phyloP scores from a whole-genome alignment of 2,797 vertebrate species.

The Halcyon badia region DNA sequence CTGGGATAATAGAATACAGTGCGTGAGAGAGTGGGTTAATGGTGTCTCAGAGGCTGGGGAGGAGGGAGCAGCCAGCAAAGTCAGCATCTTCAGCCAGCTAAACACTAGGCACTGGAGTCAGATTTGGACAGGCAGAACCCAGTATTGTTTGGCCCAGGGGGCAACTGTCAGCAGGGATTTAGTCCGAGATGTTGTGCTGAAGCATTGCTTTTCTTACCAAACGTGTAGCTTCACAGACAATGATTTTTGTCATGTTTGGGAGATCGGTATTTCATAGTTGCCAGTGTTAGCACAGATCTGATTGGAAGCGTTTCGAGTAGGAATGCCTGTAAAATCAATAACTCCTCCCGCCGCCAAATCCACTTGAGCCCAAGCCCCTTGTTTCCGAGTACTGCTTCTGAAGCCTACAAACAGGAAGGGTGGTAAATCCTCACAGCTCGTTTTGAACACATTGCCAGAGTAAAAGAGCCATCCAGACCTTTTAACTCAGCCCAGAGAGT shows the following conservation, averaged over 20 bases:
- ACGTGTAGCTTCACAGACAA: not conserved
- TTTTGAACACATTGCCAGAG: not conserved
- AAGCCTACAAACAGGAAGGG: not conserved
- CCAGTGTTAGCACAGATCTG: not conserved
- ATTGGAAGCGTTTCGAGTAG: not conserved
- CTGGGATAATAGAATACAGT: not conserved
- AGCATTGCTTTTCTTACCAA: not conserved
- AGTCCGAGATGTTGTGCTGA: not conserved
- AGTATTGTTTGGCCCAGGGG: conserved; percentile 30
- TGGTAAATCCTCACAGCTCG: not conserved
- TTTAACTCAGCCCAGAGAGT: not conserved
- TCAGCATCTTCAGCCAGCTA: conserved; percentile 4
- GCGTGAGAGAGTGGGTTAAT: not conserved
- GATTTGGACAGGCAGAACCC: conserved; percentile 2
- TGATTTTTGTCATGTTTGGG: not conserved
- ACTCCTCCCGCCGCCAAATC: not conserved
- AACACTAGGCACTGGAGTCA: conserved; percentile 6
- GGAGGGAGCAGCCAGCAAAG: conserved; percentile 47
- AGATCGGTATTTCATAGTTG: not conserved
- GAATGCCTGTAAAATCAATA: not conserved
- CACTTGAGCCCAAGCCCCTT: not conserved
- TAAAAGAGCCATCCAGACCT: not conserved
- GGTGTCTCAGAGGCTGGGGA: conserved; percentile 19
- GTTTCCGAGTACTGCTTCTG: not conserved
- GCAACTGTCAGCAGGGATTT: conserved; percentile 51